Percentiles rank a stretch among this genome's conserved stretches.
These are phyloP conservation scores for Pachyseris speciosa DNA, from an alignment of 64 coral and sea anemone species.

Conservation along the genomic window DNA sequence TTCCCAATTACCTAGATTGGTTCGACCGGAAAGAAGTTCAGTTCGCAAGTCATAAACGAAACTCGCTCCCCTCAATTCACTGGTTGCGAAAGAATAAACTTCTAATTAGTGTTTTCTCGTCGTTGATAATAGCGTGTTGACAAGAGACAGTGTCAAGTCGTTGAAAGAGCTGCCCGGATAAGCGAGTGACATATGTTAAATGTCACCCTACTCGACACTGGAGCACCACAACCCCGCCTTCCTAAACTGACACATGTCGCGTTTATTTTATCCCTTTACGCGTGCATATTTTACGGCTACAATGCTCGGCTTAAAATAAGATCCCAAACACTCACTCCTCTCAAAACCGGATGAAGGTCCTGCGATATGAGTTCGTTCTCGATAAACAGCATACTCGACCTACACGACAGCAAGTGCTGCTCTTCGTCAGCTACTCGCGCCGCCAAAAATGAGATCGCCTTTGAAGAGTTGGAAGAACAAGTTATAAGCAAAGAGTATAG, in stretches of 20 bases:
- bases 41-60: background rate
- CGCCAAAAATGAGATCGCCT: background rate
- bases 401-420: background rate
- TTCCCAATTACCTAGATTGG: background rate
- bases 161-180: constrained; percentile 40
- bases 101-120: constrained; percentile 29
- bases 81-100: background rate
- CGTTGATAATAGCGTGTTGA: constrained; percentile 36
- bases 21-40: background rate
- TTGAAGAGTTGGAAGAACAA: background rate
- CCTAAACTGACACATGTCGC: constrained; percentile 41
- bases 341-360: background rate
- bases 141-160: constrained; percentile 44
- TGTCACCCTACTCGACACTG: constrained; percentile 24
- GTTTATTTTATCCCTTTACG: constrained; percentile 19
- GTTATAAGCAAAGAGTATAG: background rate
- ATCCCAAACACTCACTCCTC: background rate
- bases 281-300: constrained; percentile 40
- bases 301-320: constrained; percentile 17
- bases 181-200: constrained; percentile 23
- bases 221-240: background rate
- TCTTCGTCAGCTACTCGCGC: background rate
- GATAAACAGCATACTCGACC: constrained; percentile 35
- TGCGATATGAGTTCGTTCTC: constrained; percentile 36
- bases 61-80: background rate